Percentiles rank a stretch among this genome's conserved stretches.
These are phyloP conservation scores for Sebastes matsubarae DNA, from an alignment of 2,797 vertebrate species.

Conservation along the genomic window DNA sequence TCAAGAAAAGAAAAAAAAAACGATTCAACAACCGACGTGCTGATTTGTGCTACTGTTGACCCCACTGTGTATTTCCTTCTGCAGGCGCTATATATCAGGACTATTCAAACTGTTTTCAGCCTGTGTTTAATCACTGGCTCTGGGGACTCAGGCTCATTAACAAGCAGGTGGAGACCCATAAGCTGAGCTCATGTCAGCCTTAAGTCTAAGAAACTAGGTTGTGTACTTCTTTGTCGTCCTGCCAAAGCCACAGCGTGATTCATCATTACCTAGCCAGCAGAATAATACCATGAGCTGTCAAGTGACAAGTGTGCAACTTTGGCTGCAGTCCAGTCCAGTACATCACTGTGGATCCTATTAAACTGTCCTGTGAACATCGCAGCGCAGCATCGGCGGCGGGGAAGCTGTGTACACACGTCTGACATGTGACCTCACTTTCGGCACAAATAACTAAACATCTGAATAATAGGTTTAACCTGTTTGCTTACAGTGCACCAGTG, in stretches of 20 bases:
- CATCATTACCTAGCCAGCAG: conserved; percentile 55
- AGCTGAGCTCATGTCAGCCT: conserved; percentile 44
- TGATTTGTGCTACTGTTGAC: conserved; percentile 28
- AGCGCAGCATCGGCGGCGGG: conserved; percentile 4
- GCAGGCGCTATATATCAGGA: conserved; percentile 22
- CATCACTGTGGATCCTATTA: conserved; percentile 68
- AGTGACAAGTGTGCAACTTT: conserved; percentile 63
- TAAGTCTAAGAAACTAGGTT: conserved; percentile 51
- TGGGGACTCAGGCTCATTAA: conserved; percentile 55
- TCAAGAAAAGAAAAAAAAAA: neutral
- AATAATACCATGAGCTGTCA: conserved; percentile 57
- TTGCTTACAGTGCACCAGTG: neutral
- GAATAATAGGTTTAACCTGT: conserved; percentile 46
- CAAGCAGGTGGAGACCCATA: conserved; percentile 57
- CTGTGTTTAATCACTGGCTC: conserved; percentile 44
- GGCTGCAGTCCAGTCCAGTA: conserved; percentile 67
- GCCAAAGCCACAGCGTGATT: conserved; percentile 65
- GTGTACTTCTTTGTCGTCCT: conserved; percentile 54
- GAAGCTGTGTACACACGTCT: conserved; percentile 45
- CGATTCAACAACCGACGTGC: neutral
- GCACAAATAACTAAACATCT: conserved; percentile 45
- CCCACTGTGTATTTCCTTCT: conserved; percentile 9
- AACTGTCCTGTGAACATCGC: conserved; percentile 51
- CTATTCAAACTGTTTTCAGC: conserved; percentile 28
- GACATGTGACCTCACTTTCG: conserved; percentile 43